These are phyloP conservation scores for Eilema depressum DNA, from an alignment of 2,888 invertebrate genomes.

Conservation along the genomic window DNA sequence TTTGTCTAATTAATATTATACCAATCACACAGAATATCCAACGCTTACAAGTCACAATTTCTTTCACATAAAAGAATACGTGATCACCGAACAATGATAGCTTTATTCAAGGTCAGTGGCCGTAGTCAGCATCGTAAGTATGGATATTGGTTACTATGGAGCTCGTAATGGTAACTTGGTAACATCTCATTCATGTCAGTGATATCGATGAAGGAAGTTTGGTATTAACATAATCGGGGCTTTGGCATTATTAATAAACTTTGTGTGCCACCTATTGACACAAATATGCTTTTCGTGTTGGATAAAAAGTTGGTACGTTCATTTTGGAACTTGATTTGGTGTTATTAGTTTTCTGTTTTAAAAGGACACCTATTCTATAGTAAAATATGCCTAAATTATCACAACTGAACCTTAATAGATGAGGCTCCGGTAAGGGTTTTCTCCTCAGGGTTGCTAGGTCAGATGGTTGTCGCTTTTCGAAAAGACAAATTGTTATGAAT, in stretches of 20 bases:
- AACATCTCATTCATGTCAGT: conserved; percentile 12
- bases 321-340: not conserved
- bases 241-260: conserved; percentile 3
- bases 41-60: not conserved
- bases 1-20: not conserved
- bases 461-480: too few relatives aligned
- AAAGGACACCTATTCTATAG: too few relatives aligned
- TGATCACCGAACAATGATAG: not conserved
- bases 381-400: too few relatives aligned
- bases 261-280: not conserved
- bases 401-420: too few relatives aligned
- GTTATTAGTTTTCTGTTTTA: not conserved
- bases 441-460: too few relatives aligned
- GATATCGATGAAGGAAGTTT: conserved; percentile 8
- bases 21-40: not conserved
- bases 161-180: conserved; percentile 20
- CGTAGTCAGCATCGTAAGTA: conserved; percentile 5
- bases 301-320: not conserved
- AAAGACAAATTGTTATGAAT: too few relatives aligned
- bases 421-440: too few relatives aligned
- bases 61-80: not conserved
- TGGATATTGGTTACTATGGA: conserved; percentile 28
- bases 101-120: too few relatives aligned
- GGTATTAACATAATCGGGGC: not conserved
- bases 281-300: not conserved